Evolutionary conservation across 2,113 vertebrate genomes (phyloP), one percentile per base, ranked within the genome.

Genomic region (Bos javanicus): DNA sequence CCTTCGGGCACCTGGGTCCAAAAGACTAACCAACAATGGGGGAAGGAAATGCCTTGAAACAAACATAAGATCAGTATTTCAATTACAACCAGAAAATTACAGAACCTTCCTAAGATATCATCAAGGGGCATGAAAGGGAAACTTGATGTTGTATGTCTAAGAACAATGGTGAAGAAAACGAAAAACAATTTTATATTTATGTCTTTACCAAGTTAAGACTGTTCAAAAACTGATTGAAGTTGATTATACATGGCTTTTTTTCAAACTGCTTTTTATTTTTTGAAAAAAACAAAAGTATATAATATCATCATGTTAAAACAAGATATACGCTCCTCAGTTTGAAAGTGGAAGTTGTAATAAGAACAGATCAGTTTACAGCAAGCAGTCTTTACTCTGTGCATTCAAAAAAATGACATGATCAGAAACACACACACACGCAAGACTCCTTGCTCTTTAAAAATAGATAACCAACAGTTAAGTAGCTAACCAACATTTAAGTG

Each of bases 391-490:
- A 57, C 5, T 96, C 21, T 76, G 10, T 21, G 6, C 48, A 36
- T 84, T 95, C 13, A 43, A 56, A 57, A 90, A 94, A 54, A 23
- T 85, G 15, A 94, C 11, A 15, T 86, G 4, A 5, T 64, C 64
- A 86, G 26, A 92, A 71, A 80, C 19, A n/a, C 5, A 23, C 60
- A 71, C 8, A 30, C 5, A 64, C 62, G 74, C n/a, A 52, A 11
- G 52, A 92, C 17, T 28, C 85, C 81, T 71, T 84, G 21, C 14
- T 80, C n/a, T 86, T 96, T 60, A 90, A 91, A 97, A 90, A 93
- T 56, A 84, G 15, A 93, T 84, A 54, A 92, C 43, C 9, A 90
- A 10, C 30, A 90, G 17, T 83, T 87, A 80, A 59, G 19, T 54
- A 86, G 39, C 82, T 74, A 59, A 91, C n/a, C 14, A 90, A 5